Conservation (phyloP, 2,113 vertebrate genomes). For the Pachypanchax playfairii region DNA sequence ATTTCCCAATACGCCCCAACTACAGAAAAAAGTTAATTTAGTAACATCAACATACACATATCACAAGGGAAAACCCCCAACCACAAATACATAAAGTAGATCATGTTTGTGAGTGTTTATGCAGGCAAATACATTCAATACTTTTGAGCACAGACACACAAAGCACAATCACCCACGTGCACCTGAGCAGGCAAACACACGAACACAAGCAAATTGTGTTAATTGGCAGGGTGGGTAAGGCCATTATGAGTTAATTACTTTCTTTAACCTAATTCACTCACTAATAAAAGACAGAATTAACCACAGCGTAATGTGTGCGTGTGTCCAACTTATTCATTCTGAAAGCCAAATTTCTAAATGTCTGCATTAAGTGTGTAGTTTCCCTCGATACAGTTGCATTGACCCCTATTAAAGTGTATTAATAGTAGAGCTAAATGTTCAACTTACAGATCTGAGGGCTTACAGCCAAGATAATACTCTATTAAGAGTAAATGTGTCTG, state of each 20-base stretch:
- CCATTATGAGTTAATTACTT: slow-evolving; percentile 69
- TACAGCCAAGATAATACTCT: slow-evolving; percentile 45
- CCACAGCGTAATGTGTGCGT: slow-evolving; percentile 16
- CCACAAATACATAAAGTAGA: slow-evolving; percentile 6
- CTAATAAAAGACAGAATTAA: slow-evolving; percentile 50
- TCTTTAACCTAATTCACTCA: slow-evolving; percentile 58
- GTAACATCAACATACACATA: background rate
- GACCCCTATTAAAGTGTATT: slow-evolving; percentile 73
- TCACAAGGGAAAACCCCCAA: background rate
- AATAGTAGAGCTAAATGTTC: slow-evolving; percentile 64
- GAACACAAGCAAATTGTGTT: slow-evolving; percentile 21
- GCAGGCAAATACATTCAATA: background rate
- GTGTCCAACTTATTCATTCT: slow-evolving; percentile 29
- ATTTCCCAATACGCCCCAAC: slow-evolving; percentile 54
- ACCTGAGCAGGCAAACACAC: slow-evolving; percentile 9
- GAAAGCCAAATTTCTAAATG: slow-evolving; percentile 4
- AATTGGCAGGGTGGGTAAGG: slow-evolving; percentile 47
- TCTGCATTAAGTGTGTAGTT: slow-evolving; percentile 33
- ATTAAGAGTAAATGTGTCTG: slow-evolving; percentile 18
- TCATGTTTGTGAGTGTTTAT: background rate
- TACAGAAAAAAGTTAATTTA: slow-evolving; percentile 43
- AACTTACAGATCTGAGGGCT: slow-evolving; percentile 48
- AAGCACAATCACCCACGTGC: background rate
- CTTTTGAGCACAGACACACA: background rate
- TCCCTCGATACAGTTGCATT: slow-evolving; percentile 41